Evolutionary conservation across 2,113 vertebrate species (phyloP), one percentile per base, ranked within the genome.

Genomic region (Candoia aspera): DNA sequence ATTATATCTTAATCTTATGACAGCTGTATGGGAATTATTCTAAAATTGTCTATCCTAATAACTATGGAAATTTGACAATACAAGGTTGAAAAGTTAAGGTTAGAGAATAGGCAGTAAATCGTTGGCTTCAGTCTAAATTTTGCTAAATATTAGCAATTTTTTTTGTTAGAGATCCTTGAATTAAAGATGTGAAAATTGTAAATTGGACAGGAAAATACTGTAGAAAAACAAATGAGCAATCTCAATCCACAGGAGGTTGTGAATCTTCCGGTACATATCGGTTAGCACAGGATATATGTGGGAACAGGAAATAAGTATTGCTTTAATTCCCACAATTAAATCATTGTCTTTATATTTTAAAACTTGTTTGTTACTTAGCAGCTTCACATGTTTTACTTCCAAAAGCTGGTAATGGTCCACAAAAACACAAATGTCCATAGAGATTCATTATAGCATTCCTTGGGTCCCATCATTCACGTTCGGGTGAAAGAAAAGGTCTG

Each of bases 401-500:
- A 92, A 29, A 53, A 92, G 5, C 11, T 88, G 83, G 29, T 53
- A 49, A 86, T 29, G 0, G 1, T 33, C 15, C 46, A 89, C 86
- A 55, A 93, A 87, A 92, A 95, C 8, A 2, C 68, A 94, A 87
- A 8, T 83, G 90, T 95, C 95, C 93, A 89, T 1, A 91, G 93
- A 92, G 93, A 93, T 90, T 92, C 83, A 87, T 60, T 49, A 37
- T 59, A 37, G 58, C 57, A 90, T 0, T 94, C 79, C 89, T 23
- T 2, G 64, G 46, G n/a, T 8, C 26, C 54, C 33, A 19, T 62
- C 33, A 24, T 55, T 92, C 26, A 85, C 4, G 42, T 49, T 62
- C n/a, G 59, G 42, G 60, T 29, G 53, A 84, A 92, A 4, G 17
- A 60, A 21, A 55, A 15, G 11, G 19, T 15, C 24, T 88, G 29